Conservation (phyloP, 2,113 vertebrate species). For the Mustela nigripes region DNA sequence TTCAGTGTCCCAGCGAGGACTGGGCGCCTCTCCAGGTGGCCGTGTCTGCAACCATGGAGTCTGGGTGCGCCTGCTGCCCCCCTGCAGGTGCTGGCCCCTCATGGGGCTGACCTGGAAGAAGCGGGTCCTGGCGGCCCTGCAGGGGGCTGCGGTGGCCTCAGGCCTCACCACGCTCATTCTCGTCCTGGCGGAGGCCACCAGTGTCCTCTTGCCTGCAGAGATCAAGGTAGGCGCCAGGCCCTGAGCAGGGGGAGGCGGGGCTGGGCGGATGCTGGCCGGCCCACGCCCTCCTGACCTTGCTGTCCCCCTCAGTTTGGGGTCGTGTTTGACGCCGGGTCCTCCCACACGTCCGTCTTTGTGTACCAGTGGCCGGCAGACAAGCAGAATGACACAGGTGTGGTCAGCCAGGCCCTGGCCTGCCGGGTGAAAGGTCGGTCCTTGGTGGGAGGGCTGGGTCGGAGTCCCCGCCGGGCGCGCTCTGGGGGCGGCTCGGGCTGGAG, state of each 20-base stretch:
- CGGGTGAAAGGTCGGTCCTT: slow-evolving; percentile 83
- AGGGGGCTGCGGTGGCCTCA: not conserved
- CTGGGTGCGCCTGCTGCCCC: not conserved
- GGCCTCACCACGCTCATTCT: slow-evolving; percentile 75
- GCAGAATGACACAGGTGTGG: slow-evolving; percentile 92
- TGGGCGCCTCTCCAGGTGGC: not conserved
- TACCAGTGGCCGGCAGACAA: slow-evolving; percentile 94
- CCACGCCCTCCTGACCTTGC: not conserved
- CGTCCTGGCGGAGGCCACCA: slow-evolving; percentile 50
- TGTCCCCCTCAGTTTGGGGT: slow-evolving; percentile 91
- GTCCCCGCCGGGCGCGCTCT: fast-evolving
- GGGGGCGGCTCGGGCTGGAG: not conserved
- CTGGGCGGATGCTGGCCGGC: fast-evolving
- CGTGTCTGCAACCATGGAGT: not conserved
- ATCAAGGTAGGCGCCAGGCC: slow-evolving; percentile 75
- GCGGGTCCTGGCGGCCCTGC: not conserved
- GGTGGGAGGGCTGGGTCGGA: fast-evolving
- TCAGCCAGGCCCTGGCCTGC: slow-evolving; percentile 92
- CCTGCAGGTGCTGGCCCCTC: not conserved
- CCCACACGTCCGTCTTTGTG: slow-evolving; percentile 93
- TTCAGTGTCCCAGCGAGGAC: not conserved
- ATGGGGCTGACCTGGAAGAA: slow-evolving; percentile 59
- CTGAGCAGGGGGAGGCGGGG: fast-evolving
- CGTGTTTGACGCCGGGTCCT: slow-evolving; percentile 95
- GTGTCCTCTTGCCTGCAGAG: slow-evolving; percentile 48